phyloP scores from a whole-genome alignment of 2,888 invertebrate genomes.

The Megastigmus dorsalis region DNA sequence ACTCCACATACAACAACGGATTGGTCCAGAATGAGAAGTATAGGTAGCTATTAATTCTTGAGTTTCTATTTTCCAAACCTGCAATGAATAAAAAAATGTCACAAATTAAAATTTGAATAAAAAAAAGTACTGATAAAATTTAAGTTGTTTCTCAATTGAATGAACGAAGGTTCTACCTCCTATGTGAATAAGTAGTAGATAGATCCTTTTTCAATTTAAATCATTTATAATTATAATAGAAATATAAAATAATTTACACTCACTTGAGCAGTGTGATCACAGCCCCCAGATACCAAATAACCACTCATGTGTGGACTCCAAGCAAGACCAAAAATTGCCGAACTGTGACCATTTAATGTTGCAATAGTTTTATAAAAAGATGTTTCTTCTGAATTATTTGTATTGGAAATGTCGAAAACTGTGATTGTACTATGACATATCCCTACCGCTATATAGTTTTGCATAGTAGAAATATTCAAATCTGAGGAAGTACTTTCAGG shows the following conservation, averaged over 20 bases:
- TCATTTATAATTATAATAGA: neutral
- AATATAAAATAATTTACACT: constrained; percentile 45
- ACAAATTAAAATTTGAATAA: neutral
- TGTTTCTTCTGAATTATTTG: constrained; percentile 35
- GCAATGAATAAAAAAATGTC: constrained; percentile 4
- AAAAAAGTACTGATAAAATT: constrained; percentile 6
- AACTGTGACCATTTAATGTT: constrained; percentile 76
- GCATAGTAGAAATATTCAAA: constrained; percentile 76
- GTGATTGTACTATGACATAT: constrained; percentile 76
- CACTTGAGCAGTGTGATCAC: constrained; percentile 83
- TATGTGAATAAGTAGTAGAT: neutral
- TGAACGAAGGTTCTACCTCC: neutral
- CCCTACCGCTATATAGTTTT: constrained; percentile 81
- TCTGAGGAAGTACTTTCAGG: constrained; percentile 80
- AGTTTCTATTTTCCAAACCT: constrained; percentile 81
- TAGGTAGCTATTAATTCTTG: constrained; percentile 78
- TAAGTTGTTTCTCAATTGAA: constrained; percentile 1
- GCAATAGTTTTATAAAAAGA: constrained; percentile 67
- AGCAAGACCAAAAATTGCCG: constrained; percentile 77
- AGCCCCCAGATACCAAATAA: constrained; percentile 81
- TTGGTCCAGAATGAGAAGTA: constrained; percentile 76
- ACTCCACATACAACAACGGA: constrained; percentile 81
- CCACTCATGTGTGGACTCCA: constrained; percentile 84
- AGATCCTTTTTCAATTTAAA: neutral
- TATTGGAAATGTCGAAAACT: constrained; percentile 74